phyloP scores from a whole-genome alignment of 2,888 invertebrate species.

The Hemaris fuciformis region DNA sequence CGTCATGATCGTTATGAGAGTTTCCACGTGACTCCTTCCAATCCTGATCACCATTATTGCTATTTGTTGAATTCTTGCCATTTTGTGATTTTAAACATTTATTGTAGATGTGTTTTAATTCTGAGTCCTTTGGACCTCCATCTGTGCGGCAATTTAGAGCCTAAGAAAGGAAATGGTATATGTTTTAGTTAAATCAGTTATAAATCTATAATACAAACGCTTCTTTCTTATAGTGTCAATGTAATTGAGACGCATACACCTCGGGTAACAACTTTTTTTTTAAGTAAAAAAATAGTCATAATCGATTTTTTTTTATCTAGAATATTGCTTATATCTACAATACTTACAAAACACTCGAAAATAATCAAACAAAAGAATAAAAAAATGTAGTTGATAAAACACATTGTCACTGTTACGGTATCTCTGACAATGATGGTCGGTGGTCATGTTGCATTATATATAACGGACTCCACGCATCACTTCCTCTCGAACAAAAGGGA shows the following conservation, averaged over 20 bases:
- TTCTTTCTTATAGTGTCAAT: too few species aligned
- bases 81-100: slow-evolving; percentile 78
- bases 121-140: slow-evolving; percentile 81
- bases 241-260: too few species aligned
- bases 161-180: too few species aligned
- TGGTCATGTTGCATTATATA: slow-evolving; percentile 37
- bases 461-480: slow-evolving; percentile 50
- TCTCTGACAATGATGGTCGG: slow-evolving; percentile 35
- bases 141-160: slow-evolving; percentile 82
- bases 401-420: slow-evolving; percentile 44
- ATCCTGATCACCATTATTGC: slow-evolving; percentile 45
- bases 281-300: not conserved
- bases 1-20: slow-evolving; percentile 28
- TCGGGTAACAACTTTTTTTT: too few species aligned
- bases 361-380: slow-evolving; percentile 44
- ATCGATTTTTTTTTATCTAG: not conserved
- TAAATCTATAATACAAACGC: too few species aligned
- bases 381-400: slow-evolving; percentile 38
- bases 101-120: slow-evolving; percentile 80
- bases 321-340: too few species aligned
- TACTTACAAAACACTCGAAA: slow-evolving; percentile 52
- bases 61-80: slow-evolving; percentile 47
- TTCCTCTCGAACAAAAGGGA: slow-evolving; percentile 9
- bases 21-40: slow-evolving; percentile 49
- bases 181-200: too few species aligned